Base-by-base conservation (phyloP, 2,888 invertebrate species). In the Euplagia quadripunctaria region DNA sequence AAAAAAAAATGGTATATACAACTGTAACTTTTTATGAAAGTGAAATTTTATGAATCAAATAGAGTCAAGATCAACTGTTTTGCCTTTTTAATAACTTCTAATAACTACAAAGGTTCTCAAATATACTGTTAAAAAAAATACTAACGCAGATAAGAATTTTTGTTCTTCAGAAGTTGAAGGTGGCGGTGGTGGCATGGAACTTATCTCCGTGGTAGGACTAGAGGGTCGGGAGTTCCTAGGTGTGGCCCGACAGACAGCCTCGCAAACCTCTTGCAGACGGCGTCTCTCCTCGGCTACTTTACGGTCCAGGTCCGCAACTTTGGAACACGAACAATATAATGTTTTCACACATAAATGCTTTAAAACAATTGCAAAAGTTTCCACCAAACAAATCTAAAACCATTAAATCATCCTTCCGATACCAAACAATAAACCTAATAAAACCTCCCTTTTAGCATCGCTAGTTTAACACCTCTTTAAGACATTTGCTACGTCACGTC, bases 221-320 rank as follows among this genome's bases (percentile, higher is more conserved):
- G 65, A 64, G 6, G 79, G 74, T 14, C 84, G 84, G 0, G 88
- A 81, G 0, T 52, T 74, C 1, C 73, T 65, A 0, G 87, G 85
- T 0, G 85, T 71, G 49, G 75, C 87, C 12, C 91, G 86, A 74
- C 93, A 94, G 7, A 94, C 93, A 0, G 94, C 93, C 49, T 95
- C 94, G 0, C 94, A 88, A 0, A 93, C 92, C 76, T 93, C 93
- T 76, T 95, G 91, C 49, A 95, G 83, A 0, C 93, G 91, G 5
- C 88, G 91, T 55, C 92, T 85, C 76, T 95, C 94, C 70, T 92
- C 92, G 0, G 92, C 92, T 61, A 95, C 94, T 79, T 92, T 91
- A 0, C 94, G 94, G 78, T 95, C 95, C 58, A 95, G 74, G 49
- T 94, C 94, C 4, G 91, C 92, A 79, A 95, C 95, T 95, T 74